phyloP scores from a whole-genome alignment of 2,797 vertebrate genomes.

The Tolypeutes matacus region DNA sequence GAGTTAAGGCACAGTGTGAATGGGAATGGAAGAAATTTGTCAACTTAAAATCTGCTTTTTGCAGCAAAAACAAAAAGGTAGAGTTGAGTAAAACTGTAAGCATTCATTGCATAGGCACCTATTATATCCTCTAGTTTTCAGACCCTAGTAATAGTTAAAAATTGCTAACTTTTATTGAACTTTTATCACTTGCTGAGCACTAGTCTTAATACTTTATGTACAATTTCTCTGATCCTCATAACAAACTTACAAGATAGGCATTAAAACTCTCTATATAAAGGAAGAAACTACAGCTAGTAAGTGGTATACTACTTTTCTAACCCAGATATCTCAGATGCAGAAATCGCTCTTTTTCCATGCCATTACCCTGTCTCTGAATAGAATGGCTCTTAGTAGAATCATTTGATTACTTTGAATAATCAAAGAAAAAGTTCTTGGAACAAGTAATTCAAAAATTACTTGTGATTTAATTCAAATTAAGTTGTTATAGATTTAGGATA shows the following conservation, averaged over 20 bases:
- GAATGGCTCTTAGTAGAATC: neutral
- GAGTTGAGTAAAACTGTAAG: neutral
- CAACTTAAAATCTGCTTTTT: constrained; percentile 1
- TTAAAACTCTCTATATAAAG: neutral
- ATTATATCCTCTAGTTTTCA: neutral
- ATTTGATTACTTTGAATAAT: neutral
- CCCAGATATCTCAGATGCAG: neutral
- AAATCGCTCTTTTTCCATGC: neutral
- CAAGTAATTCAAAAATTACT: neutral
- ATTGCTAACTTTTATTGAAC: neutral
- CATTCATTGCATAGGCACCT: neutral
- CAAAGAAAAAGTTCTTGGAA: neutral
- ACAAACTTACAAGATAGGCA: neutral
- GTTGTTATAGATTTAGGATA: too few species aligned
- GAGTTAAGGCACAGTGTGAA: neutral
- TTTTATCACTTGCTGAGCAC: neutral
- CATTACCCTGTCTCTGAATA: neutral
- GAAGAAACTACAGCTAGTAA: neutral
- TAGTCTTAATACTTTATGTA: neutral
- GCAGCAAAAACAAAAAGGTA: neutral
- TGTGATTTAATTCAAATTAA: too few species aligned
- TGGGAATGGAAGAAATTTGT: neutral
- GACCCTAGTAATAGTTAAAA: neutral
- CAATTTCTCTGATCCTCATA: neutral
- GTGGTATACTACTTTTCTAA: neutral